phyloP scores from a whole-genome alignment of 2,113 vertebrate species.

The human region GRCh38 chr1:78733501-78734000 shows the following conservation, averaged over 20 bases:
- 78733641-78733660: neutral
- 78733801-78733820: neutral
- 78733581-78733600: neutral
- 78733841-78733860: neutral
- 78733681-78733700: neutral
- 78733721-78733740: neutral
- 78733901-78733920: neutral
- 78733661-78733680: neutral
- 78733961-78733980: conserved; percentile 42
- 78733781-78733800: neutral
- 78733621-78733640: neutral
- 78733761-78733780: neutral
- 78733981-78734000: conserved; percentile 22
- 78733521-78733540: neutral
- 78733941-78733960: neutral
- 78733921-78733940: neutral
- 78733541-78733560: neutral
- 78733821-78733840: neutral
- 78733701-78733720: neutral
- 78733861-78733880: neutral
- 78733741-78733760: neutral
- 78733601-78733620: neutral
- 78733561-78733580: neutral
- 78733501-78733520: neutral
- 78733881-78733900: neutral